Percentiles rank a stretch among this genome's conserved stretches.
These are phyloP conservation scores for Zonotrichia leucophrys DNA, from an alignment of 2,113 vertebrate species.

Conservation along the genomic window DNA sequence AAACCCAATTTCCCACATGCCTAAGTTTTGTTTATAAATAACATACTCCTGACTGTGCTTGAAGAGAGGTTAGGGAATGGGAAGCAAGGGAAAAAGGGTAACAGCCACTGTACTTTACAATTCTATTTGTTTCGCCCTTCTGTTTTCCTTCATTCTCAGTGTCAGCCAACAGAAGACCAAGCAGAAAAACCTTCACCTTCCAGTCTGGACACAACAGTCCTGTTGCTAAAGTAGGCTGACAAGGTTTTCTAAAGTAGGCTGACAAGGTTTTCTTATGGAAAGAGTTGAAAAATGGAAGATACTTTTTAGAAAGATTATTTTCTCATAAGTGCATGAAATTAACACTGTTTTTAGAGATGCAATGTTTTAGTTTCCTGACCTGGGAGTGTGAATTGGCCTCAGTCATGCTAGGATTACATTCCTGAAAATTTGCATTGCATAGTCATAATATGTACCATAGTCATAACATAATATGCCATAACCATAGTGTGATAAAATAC, in stretches of 20 bases:
- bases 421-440: background rate
- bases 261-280: background rate
- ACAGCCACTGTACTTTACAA: background rate
- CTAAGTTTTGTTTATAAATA: background rate
- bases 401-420: background rate
- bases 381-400: background rate
- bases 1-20: background rate
- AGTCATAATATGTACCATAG: background rate
- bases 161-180: background rate
- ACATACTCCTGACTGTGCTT: background rate
- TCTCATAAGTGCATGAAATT: background rate
- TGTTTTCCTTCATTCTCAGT: background rate
- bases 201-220: accelerated
- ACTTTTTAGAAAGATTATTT: background rate
- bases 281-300: background rate
- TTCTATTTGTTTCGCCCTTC: background rate
- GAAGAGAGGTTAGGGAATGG: background rate
- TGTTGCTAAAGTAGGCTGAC: background rate
- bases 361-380: background rate
- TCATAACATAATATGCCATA: background rate
- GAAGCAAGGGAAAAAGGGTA: background rate
- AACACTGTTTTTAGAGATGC: background rate
- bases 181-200: background rate
- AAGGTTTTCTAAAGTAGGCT: background rate
- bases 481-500: background rate